Percentiles rank a stretch among this genome's conserved stretches.
Evolutionary conservation across 2,888 invertebrate genomes (phyloP).

Genomic region (Epinotia bilunana): DNA sequence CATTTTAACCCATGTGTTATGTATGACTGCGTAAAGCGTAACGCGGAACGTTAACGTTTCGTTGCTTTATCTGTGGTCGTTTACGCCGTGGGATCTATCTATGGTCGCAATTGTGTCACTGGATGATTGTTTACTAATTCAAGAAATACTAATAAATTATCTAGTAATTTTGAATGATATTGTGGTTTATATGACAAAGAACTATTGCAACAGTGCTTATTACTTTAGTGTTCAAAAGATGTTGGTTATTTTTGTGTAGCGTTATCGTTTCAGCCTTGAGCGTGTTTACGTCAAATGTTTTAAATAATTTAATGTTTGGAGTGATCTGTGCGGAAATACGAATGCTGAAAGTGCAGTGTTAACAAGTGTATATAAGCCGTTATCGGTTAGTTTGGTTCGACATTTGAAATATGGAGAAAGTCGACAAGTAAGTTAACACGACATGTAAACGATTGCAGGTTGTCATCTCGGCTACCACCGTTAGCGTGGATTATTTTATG

Average conservation of each 20-base stretch:
- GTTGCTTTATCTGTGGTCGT: constrained; percentile 77
- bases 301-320: constrained; percentile 62
- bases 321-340: constrained; percentile 58
- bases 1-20: too few species aligned
- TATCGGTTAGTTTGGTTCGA: constrained; percentile 54
- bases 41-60: constrained; percentile 55
- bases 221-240: constrained; percentile 34
- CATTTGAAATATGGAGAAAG: constrained; percentile 57
- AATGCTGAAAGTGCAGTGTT: constrained; percentile 54
- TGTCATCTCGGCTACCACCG: constrained; percentile 65
- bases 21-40: constrained; percentile 28
- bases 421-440: constrained; percentile 58
- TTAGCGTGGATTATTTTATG: constrained; percentile 47
- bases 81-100: constrained; percentile 80
- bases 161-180: constrained; percentile 50
- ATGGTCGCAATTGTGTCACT: constrained; percentile 81
- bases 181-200: constrained; percentile 30
- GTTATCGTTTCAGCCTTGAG: constrained; percentile 57
- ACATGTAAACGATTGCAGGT: constrained; percentile 67
- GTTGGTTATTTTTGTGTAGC: constrained; percentile 45
- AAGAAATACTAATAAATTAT: constrained; percentile 62
- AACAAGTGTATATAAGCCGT: constrained; percentile 59
- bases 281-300: constrained; percentile 78
- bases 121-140: constrained; percentile 81
- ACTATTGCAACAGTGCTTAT: constrained; percentile 21